phyloP scores from a whole-genome alignment of 2,113 vertebrate genomes.

The Zapornia atra region DNA sequence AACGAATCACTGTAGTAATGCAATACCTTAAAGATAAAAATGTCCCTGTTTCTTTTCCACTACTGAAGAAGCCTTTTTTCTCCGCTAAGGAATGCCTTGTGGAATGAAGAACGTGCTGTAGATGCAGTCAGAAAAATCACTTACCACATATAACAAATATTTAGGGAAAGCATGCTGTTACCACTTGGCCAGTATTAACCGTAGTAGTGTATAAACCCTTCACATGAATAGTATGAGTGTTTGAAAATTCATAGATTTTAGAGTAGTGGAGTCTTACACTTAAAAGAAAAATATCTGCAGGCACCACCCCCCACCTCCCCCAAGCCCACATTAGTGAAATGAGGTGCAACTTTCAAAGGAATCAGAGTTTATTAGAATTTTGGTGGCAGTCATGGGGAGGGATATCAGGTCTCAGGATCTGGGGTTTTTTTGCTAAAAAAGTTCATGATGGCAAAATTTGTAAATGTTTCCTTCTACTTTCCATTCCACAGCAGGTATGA shows the following conservation, averaged over 20 bases:
- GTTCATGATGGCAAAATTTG: background rate
- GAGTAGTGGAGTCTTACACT: background rate
- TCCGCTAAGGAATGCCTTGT: background rate
- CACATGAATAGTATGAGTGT: background rate
- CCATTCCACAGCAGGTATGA: background rate
- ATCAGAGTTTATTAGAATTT: background rate
- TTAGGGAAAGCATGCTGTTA: background rate
- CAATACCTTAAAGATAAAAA: background rate
- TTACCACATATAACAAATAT: background rate
- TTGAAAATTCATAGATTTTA: background rate
- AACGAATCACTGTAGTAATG: background rate
- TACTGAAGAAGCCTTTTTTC: background rate
- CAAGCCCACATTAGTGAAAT: background rate
- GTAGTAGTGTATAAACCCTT: background rate
- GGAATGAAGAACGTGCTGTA: background rate
- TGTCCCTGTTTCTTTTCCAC: background rate
- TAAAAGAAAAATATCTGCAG: background rate
- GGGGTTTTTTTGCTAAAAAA: background rate
- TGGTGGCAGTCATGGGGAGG: rapidly evolving
- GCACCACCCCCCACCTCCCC: background rate
- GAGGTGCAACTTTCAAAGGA: background rate
- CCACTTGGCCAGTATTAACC: background rate
- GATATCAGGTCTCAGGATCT: background rate
- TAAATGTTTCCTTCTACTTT: background rate
- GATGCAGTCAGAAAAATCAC: background rate